These are phyloP conservation scores for Aphidius colemani DNA, from an alignment of 2,888 invertebrate species.

Conservation along the genomic window DNA sequence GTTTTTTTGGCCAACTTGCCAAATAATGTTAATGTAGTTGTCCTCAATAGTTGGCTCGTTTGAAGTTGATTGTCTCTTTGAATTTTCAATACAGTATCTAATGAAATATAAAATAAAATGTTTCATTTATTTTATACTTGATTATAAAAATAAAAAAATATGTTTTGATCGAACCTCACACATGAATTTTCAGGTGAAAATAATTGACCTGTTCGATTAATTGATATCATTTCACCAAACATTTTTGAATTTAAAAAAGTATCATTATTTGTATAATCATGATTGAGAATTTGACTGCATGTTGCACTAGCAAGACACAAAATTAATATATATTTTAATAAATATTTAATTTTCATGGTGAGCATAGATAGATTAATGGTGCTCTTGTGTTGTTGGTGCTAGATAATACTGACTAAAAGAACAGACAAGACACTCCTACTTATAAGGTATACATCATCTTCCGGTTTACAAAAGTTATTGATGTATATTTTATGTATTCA, in stretches of 20 bases:
- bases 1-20: not conserved
- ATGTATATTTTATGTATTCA: not conserved
- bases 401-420: slow-evolving; percentile 8
- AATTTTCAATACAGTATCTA: slow-evolving; percentile 9
- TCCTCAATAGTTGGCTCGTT: not conserved
- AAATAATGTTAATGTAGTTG: slow-evolving; percentile 10
- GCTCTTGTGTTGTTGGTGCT: not conserved
- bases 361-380: not conserved
- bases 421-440: slow-evolving; percentile 2
- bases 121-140: too few relatives aligned
- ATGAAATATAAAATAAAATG: not conserved
- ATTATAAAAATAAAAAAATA: not conserved
- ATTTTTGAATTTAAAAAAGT: not conserved
- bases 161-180: slow-evolving; percentile 11
- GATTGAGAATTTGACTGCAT: not conserved
- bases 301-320: slow-evolving; percentile 1
- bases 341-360: not conserved
- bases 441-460: slow-evolving; percentile 11
- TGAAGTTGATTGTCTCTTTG: not conserved
- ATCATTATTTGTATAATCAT: slow-evolving; percentile 1
- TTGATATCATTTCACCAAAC: not conserved
- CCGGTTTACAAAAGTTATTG: slow-evolving; percentile 8
- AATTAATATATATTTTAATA: not conserved
- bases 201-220: slow-evolving; percentile 13
- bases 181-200: slow-evolving; percentile 9